These are phyloP conservation scores for Cabera pusaria DNA, from an alignment of 2,888 invertebrate species.

Conservation along the genomic window DNA sequence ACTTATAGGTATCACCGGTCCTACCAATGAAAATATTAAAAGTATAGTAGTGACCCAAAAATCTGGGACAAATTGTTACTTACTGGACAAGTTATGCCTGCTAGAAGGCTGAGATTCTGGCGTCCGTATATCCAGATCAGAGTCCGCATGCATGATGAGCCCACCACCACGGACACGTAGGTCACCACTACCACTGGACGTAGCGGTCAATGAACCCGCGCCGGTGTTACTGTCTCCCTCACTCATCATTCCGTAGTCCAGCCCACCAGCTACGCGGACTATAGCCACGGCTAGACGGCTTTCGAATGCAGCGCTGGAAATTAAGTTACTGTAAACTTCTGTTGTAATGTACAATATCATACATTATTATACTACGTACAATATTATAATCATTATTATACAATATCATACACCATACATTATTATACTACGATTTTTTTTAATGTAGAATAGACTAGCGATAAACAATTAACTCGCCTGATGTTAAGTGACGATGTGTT, in stretches of 20 bases:
- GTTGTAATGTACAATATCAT: too few relatives aligned
- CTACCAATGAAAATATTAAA: too few relatives aligned
- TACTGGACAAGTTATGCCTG: constrained; percentile 58
- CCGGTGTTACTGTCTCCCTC: constrained; percentile 72
- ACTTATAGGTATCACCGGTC: too few relatives aligned
- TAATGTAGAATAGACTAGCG: too few relatives aligned
- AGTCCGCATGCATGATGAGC: constrained; percentile 87
- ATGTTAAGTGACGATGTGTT: too few relatives aligned
- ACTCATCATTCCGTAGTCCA: constrained; percentile 88
- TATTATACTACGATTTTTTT: too few relatives aligned
- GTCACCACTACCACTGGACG: constrained; percentile 66
- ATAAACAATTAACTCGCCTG: too few relatives aligned
- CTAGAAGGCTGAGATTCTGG: constrained; percentile 50
- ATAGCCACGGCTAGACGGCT: constrained; percentile 95
- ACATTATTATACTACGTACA: too few relatives aligned
- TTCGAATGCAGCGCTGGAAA: constrained; percentile 93
- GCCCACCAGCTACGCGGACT: constrained; percentile 91
- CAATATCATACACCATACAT: too few relatives aligned
- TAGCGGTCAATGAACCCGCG: constrained; percentile 66
- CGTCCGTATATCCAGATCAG: constrained; percentile 85
- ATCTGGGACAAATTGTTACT: constrained; percentile 31
- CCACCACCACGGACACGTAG: constrained; percentile 65
- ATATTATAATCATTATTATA: too few relatives aligned
- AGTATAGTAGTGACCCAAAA: too few relatives aligned
- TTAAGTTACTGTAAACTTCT: too few relatives aligned